Percentiles rank a stretch among this genome's conserved stretches.
These are phyloP conservation scores for Miopithecus talapoin DNA, from an alignment of 2,797 vertebrate species.

Conservation along the genomic window DNA sequence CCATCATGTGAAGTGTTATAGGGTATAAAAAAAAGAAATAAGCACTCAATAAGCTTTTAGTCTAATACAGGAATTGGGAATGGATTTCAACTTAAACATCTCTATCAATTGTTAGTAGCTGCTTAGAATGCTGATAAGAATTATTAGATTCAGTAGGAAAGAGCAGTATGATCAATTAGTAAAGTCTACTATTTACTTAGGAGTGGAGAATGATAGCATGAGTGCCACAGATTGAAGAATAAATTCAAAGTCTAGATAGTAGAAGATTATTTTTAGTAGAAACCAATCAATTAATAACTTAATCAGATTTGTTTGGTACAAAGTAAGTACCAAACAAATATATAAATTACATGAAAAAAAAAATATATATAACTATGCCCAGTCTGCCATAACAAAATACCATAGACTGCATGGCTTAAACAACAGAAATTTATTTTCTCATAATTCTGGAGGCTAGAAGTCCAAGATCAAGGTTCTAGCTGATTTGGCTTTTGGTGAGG, in stretches of 20 bases:
- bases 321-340: neutral
- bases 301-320: neutral
- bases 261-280: conserved; percentile 3
- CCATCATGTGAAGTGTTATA: neutral
- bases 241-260: neutral
- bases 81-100: conserved; percentile 24
- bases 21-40: neutral
- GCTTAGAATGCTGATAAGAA: neutral
- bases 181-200: neutral
- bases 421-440: neutral
- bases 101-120: neutral
- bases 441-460: neutral
- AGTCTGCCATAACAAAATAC: neutral
- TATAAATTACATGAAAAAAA: neutral
- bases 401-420: neutral
- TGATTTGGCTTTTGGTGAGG: neutral
- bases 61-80: neutral
- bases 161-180: neutral
- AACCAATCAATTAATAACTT: neutral
- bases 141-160: neutral
- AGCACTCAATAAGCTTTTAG: neutral
- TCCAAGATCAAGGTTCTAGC: neutral
- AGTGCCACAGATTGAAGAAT: neutral
- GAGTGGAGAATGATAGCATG: neutral
- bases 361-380: neutral